Conservation (phyloP, 2,113 vertebrate species). For the Turdus rufiventris region DNA sequence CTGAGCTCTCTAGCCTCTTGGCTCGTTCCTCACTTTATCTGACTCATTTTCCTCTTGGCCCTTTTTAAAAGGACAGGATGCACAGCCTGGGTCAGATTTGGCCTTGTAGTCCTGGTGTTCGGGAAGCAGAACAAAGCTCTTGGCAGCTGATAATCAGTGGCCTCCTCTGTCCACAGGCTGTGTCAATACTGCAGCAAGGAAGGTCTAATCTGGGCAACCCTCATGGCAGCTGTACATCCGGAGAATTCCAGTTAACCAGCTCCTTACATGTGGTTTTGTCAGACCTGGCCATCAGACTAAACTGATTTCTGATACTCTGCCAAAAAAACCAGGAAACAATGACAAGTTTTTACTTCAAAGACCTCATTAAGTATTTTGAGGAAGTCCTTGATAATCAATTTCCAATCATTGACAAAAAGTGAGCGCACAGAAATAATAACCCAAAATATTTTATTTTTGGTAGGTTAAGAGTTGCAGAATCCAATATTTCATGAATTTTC, state of each 20-base stretch:
- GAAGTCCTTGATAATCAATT: background rate
- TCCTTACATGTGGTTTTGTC: background rate
- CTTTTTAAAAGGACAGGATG: background rate
- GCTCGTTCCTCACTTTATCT: background rate
- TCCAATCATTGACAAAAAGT: background rate
- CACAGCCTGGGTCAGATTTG: background rate
- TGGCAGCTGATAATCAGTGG: background rate
- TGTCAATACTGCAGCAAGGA: background rate
- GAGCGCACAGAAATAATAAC: background rate
- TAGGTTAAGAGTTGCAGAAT: background rate
- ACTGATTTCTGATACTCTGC: background rate
- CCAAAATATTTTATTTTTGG: background rate
- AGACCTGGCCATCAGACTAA: background rate
- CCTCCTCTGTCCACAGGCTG: background rate
- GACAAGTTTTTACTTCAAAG: background rate
- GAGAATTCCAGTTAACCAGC: background rate
- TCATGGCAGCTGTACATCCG: background rate
- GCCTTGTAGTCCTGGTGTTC: background rate
- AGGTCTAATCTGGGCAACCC: background rate
- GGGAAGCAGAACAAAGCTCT: background rate
- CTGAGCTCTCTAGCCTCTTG: background rate
- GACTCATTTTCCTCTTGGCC: background rate
- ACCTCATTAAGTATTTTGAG: background rate
- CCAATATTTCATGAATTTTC: background rate
- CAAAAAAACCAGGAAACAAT: background rate